phyloP scores from a whole-genome alignment of 2,888 invertebrate species.

The Dione juno region DNA sequence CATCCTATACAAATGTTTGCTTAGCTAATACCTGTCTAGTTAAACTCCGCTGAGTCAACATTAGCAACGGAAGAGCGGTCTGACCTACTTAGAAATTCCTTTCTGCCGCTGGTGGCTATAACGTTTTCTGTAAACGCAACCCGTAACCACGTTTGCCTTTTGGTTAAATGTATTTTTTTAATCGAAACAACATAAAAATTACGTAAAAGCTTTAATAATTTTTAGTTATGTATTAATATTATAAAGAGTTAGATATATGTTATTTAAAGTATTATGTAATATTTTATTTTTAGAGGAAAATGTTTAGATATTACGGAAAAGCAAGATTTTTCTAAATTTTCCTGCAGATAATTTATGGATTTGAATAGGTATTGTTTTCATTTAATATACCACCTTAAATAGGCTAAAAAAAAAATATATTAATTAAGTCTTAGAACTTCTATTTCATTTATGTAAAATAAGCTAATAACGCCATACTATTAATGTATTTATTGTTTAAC shows the following conservation, averaged over 20 bases:
- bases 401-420: no score
- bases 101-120: constrained; percentile 42
- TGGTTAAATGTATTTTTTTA: constrained; percentile 17
- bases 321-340: no score
- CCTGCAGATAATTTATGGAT: no score
- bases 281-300: no score
- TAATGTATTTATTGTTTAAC: no score
- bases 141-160: constrained; percentile 33
- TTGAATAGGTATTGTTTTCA: no score
- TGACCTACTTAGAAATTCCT: constrained; percentile 61
- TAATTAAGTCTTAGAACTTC: no score
- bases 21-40: constrained; percentile 51
- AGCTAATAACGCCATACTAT: no score
- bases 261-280: no score
- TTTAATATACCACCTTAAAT: no score
- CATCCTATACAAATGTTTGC: constrained; percentile 49
- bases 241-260: not conserved
- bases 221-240: not conserved
- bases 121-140: constrained; percentile 39
- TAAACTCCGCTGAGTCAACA: constrained; percentile 52
- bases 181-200: not conserved
- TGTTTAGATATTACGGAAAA: no score
- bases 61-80: constrained; percentile 48
- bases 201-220: not conserved
- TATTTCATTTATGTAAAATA: no score